Evolutionary conservation across 2,888 invertebrate species (phyloP), one percentile per base, ranked within the genome.

Genomic region (Spisula subtruncata): DNA sequence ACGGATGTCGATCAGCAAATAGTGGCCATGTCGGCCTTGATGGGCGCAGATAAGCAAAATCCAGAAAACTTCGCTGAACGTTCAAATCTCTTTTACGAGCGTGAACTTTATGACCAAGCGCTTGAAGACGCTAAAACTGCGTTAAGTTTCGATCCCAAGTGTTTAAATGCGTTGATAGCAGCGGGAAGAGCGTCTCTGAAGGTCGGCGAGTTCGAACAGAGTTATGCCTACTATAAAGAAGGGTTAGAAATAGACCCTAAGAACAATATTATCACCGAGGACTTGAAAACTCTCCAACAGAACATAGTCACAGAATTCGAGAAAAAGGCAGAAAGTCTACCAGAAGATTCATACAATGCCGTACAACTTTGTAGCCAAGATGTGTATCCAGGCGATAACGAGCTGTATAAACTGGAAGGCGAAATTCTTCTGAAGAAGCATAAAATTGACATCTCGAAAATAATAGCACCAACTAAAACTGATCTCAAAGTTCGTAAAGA

Each of bases 311-410:
- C 93, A 25, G 94, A 94, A 20, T 92, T 94, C 29, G 94, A 95
- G 20, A 88, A 89, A 6, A 86, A 91, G 20, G 85, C 66, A 20
- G 79, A 90, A 6, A 79, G 56, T 1, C 88, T 83, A 14, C 66
- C 88, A 12, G 95, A 95, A 66, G 87, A 90, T 14, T 90, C 91
- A 1, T 95, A 95, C 88, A 95, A 94, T 41, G 95, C 95, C 10
- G 92, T 95, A 10, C 92, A 94, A 29, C 91, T 95, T 82, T 95
- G 95, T 83, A 92, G 92, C 0, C 95, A 95, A 83, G 94, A 93
- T 56, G 91, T 93, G 5, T 96, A 96, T 84, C 96, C 96, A 8
- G 96, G 96, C 0, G 96, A 96, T 79, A 93, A 94, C 54, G 92
- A 94, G 81, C 91, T 95, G 29, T 93, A 94, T 4, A 93, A 89